phyloP scores from a whole-genome alignment of 2,888 invertebrate genomes.

The Gymnocheta viridis region DNA sequence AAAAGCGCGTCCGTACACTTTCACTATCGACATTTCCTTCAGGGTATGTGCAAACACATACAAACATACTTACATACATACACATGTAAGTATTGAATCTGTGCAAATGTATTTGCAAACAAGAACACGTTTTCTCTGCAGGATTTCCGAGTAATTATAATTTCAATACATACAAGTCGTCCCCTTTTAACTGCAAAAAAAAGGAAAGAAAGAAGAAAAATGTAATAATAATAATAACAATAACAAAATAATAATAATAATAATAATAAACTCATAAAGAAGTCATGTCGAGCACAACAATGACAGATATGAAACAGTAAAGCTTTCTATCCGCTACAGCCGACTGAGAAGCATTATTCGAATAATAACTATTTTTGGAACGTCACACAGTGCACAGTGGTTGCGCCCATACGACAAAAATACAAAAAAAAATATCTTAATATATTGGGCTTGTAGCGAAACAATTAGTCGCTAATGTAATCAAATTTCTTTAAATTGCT shows the following conservation, averaged over 20 bases:
- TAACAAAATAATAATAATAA: slow-evolving; percentile 29
- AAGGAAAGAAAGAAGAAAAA: background rate
- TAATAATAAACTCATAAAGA: slow-evolving; percentile 38
- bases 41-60: background rate
- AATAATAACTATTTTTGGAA: background rate
- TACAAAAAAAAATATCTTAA: no score
- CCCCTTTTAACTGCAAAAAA: slow-evolving; percentile 44
- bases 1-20: no score
- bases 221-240: background rate
- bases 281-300: slow-evolving; percentile 57
- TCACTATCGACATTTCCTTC: no score
- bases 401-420: no score
- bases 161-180: slow-evolving; percentile 56
- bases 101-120: slow-evolving; percentile 2
- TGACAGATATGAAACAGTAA: slow-evolving; percentile 48
- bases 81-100: no score
- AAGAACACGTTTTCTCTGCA: slow-evolving; percentile 59
- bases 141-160: slow-evolving; percentile 64
- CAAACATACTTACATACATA: background rate
- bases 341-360: background rate
- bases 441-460: no score
- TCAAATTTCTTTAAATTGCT: no score
- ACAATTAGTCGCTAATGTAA: no score
- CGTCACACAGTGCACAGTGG: no score
- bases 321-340: slow-evolving; percentile 17